Percentiles rank a stretch among this genome's conserved stretches.
phyloP scores from a whole-genome alignment of 1,140 invertebrate genomes.

The Luehdorfia chinensis region DNA sequence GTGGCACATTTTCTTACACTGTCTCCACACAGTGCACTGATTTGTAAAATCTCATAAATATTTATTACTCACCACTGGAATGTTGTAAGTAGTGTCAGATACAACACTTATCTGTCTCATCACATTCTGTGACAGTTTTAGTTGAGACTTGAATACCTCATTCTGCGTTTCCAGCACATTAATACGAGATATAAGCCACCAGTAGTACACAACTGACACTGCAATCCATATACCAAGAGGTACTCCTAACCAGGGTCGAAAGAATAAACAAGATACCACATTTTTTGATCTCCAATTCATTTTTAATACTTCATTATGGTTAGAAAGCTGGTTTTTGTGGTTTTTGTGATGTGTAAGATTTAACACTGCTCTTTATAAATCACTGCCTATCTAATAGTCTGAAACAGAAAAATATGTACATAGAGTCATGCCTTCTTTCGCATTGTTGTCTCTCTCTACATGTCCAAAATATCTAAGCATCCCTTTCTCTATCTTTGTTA shows the following conservation, averaged over 20 bases:
- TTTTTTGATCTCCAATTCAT: slow-evolving; percentile 61
- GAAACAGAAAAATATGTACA: too few species aligned
- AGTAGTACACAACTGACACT: slow-evolving; percentile 60
- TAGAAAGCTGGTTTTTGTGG: too few species aligned
- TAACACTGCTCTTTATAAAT: too few species aligned
- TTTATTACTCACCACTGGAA: slow-evolving; percentile 58
- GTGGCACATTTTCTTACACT: too few species aligned
- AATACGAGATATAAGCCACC: slow-evolving; percentile 67
- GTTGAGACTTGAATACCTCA: slow-evolving; percentile 63
- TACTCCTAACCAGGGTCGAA: slow-evolving; percentile 70
- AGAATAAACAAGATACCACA: slow-evolving; percentile 61
- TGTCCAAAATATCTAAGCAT: too few species aligned
- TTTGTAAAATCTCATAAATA: too few species aligned
- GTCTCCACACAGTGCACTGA: too few species aligned
- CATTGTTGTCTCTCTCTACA: too few species aligned
- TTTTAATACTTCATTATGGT: slow-evolving; percentile 15
- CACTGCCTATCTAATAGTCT: too few species aligned
- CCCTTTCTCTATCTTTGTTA: too few species aligned
- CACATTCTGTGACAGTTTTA: slow-evolving; percentile 47
- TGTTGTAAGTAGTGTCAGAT: slow-evolving; percentile 39
- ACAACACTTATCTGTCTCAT: slow-evolving; percentile 47
- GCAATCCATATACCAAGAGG: slow-evolving; percentile 62
- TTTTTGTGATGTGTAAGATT: too few species aligned
- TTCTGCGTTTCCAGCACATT: slow-evolving; percentile 64
- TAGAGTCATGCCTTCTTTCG: too few species aligned